Evolutionary conservation across 2,797 vertebrate species (phyloP).

Genomic region (Mormyrus proboscirostris): DNA sequence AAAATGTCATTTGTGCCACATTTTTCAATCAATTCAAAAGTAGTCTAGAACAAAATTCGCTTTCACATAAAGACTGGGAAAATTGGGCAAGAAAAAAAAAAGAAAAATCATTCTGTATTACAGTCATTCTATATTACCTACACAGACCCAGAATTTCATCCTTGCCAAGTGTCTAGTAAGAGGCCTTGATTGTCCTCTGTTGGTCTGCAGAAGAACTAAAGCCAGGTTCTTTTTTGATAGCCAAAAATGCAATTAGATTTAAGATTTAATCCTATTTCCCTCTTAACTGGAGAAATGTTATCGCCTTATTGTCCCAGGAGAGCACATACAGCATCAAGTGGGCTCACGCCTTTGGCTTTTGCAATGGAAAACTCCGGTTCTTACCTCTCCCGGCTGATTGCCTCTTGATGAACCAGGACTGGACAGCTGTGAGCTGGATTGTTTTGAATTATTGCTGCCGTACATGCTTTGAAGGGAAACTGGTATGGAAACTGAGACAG

Average conservation of each 20-base stretch:
- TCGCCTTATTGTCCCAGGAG: slow-evolving; percentile 22
- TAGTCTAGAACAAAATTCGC: not conserved
- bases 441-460: slow-evolving; percentile 49
- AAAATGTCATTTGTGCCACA: not conserved
- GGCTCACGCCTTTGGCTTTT: slow-evolving; percentile 32
- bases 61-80: not conserved
- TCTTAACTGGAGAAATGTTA: not conserved
- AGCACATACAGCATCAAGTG: slow-evolving; percentile 27
- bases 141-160: not conserved
- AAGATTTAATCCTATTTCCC: not conserved
- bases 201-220: not conserved
- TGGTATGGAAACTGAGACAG: slow-evolving; percentile 39
- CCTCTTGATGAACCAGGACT: slow-evolving; percentile 23
- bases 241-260: not conserved
- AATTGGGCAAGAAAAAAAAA: not conserved
- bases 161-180: not conserved
- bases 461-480: slow-evolving; percentile 56
- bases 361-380: slow-evolving; percentile 39
- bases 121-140: not conserved
- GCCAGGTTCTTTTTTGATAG: not conserved
- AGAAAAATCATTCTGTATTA: not conserved
- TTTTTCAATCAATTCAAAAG: not conserved
- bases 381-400: slow-evolving; percentile 36
- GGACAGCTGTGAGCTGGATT: slow-evolving; percentile 48
- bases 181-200: not conserved